Base-by-base conservation (phyloP, 2,888 invertebrate species). In the Adineta ricciae region DNA sequence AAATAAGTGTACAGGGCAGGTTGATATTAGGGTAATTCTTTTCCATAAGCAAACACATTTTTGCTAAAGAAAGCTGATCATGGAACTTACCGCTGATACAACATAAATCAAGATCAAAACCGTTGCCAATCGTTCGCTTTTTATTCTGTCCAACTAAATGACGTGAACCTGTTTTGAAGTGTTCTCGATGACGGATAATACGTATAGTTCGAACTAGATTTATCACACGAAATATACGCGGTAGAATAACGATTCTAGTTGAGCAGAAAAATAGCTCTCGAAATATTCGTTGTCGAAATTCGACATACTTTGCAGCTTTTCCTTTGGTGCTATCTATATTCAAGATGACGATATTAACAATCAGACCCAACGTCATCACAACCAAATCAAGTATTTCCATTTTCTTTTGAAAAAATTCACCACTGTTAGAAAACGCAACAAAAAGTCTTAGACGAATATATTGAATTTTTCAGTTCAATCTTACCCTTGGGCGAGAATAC, bases 21-120 rank as follows among this genome's bases (percentile, higher is more conserved):
- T 64, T 64, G n/a, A 27, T n/a, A 56, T 56, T 27, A 8, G 11
- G 27, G 27, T 56, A 56, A 27, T 32, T 27, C 9, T n/a, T n/a
- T n/a, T 52, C 27, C 32, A 0, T 84, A 21, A 85, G 86, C 41
- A 56, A 83, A 86, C 49, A 21, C 46, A 46, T 46, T 46, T 5
- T 8, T 46, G 46, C 8, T 8, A 46, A 46, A 46, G 46, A 46
- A 46, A 46, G 46, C 11, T 46, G 5, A 46, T 8, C 5, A 46
- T 46, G 46, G 87, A 90, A 91, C 90, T 41, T 41, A 78, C 78
- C 84, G 87, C 91, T 92, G 24, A 92, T 90, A 87, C 92, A 92
- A 78, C 91, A 91, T 8, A 92, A 88, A 87, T 92, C 92, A 86
- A 92, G 89, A 87, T 92, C 92, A 89, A 91, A 92, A 4, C 91